Evolutionary conservation across 2,113 vertebrate genomes (phyloP), one percentile per base, ranked within the genome.

Genomic region (Notechis scutatus): DNA sequence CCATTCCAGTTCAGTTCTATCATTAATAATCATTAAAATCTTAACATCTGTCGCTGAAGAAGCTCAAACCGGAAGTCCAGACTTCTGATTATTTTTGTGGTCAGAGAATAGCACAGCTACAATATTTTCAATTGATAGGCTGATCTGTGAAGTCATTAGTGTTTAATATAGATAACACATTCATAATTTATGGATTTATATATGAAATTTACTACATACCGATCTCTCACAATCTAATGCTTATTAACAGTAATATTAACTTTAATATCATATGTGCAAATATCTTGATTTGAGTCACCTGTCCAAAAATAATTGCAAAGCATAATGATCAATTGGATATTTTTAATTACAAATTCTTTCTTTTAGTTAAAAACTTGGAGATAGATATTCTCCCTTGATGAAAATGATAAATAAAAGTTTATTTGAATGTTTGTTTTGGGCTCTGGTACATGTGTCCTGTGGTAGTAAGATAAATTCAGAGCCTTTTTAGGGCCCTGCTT

Each of bases 401-500:
- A 26, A 69, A 45, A 92, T 34, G 9, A 52, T n/a, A 18, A 26
- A 69, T 45, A 92, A 93, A 94, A 95, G 86, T 96, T 97, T 95
- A 91, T 92, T 6, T 2, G 93, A 93, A 87, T 95, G 95, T 94
- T 95, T 96, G 94, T 95, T 95, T 95, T 93, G 87, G 85, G 90
- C 88, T 94, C 45, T 0, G 0, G 0, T 95, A 92, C 90, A 85
- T 94, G 95, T 85, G 94, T 96, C 95, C 95, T 86, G 95, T 95
- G 94, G 85, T 87, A 95, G 93, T 24, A 81, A 95, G 69, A 93
- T 94, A 92, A 92, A 42, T 95, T 94, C 74, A n/a, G 94, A 93
- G 94, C 88, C 96, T 96, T 96, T 96, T 97, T 97, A 96, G 96
- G 96, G 96, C 94, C 42, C 85, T 96, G 94, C 96, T 94, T 95